phyloP scores from a whole-genome alignment of 2,888 invertebrate genomes.

The Dromius quadrimaculatus region DNA sequence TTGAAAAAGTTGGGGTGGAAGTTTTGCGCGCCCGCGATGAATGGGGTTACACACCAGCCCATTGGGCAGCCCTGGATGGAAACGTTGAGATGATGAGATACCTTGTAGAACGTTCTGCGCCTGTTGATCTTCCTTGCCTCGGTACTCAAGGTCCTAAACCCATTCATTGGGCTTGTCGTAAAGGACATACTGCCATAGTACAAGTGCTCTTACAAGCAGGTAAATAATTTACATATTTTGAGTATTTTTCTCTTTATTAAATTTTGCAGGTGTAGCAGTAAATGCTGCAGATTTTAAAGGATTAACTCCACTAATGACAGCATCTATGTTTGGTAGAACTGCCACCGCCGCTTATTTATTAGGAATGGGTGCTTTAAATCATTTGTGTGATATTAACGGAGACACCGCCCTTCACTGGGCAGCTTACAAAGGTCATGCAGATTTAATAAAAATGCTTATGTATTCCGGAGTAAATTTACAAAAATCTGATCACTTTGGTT shows the following conservation, averaged over 20 bases:
- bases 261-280: slow-evolving; percentile 78
- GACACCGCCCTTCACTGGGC: slow-evolving; percentile 96
- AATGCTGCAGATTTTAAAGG: slow-evolving; percentile 92
- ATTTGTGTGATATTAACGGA: slow-evolving; percentile 90
- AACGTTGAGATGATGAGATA: slow-evolving; percentile 91
- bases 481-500: slow-evolving; percentile 92
- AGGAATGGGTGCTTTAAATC: slow-evolving; percentile 89
- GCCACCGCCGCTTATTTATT: slow-evolving; percentile 91
- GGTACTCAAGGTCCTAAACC: slow-evolving; percentile 92
- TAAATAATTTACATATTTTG: slow-evolving; percentile 5
- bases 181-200: slow-evolving; percentile 91
- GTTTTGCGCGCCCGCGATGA: slow-evolving; percentile 86
- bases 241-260: neutral
- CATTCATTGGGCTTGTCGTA: slow-evolving; percentile 94
- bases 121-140: slow-evolving; percentile 87
- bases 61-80: slow-evolving; percentile 92
- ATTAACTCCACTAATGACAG: slow-evolving; percentile 90
- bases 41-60: slow-evolving; percentile 93
- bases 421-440: slow-evolving; percentile 92
- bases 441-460: slow-evolving; percentile 87
- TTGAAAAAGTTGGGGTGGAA: slow-evolving; percentile 84
- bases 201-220: slow-evolving; percentile 71
- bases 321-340: slow-evolving; percentile 93
- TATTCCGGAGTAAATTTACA: slow-evolving; percentile 92
- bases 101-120: slow-evolving; percentile 84